Evolutionary conservation across 2,797 vertebrate species (phyloP).

Genomic region (Scyliorhinus canicula): DNA sequence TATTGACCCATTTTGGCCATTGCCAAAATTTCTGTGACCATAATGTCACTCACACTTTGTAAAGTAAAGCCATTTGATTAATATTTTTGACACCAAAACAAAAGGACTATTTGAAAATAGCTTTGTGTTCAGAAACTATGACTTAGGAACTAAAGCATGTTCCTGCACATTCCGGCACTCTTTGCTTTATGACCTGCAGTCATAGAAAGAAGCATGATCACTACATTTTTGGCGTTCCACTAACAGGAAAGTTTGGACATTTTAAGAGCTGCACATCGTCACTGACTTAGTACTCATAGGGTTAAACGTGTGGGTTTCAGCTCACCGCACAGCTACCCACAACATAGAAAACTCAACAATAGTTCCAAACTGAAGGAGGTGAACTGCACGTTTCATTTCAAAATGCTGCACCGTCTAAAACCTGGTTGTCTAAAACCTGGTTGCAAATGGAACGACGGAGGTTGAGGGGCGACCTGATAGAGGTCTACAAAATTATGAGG

Average conservation of each 20-base stretch:
- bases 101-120: background rate
- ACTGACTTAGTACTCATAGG: background rate
- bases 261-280: background rate
- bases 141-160: background rate
- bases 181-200: background rate
- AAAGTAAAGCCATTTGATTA: background rate
- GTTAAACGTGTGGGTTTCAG: background rate
- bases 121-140: background rate
- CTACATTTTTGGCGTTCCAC: background rate
- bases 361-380: background rate
- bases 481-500: too few relatives aligned
- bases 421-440: too few relatives aligned
- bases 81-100: background rate
- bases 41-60: background rate
- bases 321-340: background rate
- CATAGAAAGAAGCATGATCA: background rate
- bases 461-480: too few relatives aligned
- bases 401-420: background rate
- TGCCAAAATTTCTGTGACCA: background rate
- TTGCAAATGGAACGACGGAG: too few relatives aligned
- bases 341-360: background rate
- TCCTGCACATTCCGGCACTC: background rate
- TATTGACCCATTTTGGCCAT: background rate
- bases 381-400: background rate
- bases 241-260: background rate